Percentiles rank a stretch among this genome's conserved stretches.
Evolutionary conservation across 2,888 invertebrate genomes (phyloP).

Genomic region (Lepidonotus clava): DNA sequence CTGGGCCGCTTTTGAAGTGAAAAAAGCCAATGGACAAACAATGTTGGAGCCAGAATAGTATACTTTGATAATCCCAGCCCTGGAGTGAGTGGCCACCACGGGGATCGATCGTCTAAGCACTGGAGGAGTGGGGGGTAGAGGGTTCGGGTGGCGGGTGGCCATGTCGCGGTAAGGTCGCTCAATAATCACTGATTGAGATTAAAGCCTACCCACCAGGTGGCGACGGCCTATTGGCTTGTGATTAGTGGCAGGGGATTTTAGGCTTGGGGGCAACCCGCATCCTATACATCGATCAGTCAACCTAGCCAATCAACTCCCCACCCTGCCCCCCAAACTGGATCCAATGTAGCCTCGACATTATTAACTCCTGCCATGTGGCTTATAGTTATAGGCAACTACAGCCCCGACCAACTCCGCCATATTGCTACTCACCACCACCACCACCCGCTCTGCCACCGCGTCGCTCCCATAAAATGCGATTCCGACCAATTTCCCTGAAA

Average conservation of each 20-base stretch:
- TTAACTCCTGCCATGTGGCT: too few relatives aligned
- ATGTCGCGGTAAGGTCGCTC: conserved; percentile 15
- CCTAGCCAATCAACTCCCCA: neutral
- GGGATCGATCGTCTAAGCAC: neutral
- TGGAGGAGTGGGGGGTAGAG: neutral
- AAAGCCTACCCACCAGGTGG: conserved; percentile 33
- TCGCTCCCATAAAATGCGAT: neutral
- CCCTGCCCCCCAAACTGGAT: neutral
- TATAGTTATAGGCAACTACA: conserved; percentile 7
- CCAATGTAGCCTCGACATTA: too few relatives aligned
- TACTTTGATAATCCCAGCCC: conserved; percentile 15
- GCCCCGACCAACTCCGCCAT: neutral
- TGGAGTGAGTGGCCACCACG: neutral
- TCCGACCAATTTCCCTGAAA: conserved; percentile 31
- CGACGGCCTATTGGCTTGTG: conserved; percentile 26
- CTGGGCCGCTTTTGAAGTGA: conserved; percentile 8
- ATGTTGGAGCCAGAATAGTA: conserved; percentile 14
- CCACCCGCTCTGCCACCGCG: neutral
- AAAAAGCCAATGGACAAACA: conserved; percentile 36
- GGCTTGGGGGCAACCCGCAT: neutral
- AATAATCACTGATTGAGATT: conserved; percentile 33
- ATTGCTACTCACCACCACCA: conserved; percentile 7
- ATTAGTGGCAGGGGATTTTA: conserved; percentile 2
- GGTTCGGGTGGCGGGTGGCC: neutral
- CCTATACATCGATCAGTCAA: neutral